Evolutionary conservation across 2,888 invertebrate species (phyloP).

Genomic region (Luperina nickerlii): DNA sequence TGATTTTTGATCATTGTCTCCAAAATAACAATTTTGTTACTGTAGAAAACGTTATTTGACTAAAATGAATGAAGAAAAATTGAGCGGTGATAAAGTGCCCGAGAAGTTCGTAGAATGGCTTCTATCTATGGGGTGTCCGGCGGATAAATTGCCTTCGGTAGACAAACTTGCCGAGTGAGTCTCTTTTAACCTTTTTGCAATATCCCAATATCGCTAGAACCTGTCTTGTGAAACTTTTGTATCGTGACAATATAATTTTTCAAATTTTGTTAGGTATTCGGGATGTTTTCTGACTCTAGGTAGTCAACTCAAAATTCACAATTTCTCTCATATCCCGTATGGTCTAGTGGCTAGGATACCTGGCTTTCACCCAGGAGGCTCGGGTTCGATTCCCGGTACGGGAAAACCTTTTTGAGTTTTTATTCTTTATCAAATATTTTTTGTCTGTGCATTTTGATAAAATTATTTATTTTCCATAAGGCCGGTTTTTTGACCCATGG

Average conservation of each 20-base stretch:
- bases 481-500: too few species aligned
- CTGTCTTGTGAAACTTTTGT: too few species aligned
- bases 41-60: neutral
- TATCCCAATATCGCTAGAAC: neutral
- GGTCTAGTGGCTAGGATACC: slow-evolving; percentile 93
- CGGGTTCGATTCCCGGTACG: slow-evolving; percentile 94
- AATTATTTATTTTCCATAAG: neutral
- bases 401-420: slow-evolving; percentile 82
- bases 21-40: slow-evolving; percentile 8
- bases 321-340: slow-evolving; percentile 83
- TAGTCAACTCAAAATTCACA: neutral
- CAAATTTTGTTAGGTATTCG: neutral
- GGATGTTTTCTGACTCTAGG: neutral
- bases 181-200: neutral
- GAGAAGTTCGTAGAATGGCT: slow-evolving; percentile 84
- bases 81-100: slow-evolving; percentile 84
- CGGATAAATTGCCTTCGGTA: slow-evolving; percentile 81
- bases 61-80: slow-evolving; percentile 75
- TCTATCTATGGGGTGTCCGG: slow-evolving; percentile 84
- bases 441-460: neutral
- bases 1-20: neutral
- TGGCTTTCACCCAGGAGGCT: slow-evolving; percentile 94
- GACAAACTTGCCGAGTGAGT: slow-evolving; percentile 84
- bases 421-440: neutral
- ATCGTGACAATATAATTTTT: too few species aligned